Evolutionary conservation across 64 coral and sea anemone genomes (phyloP), one percentile per base, ranked within the genome.

Genomic region (Acropora yongei): DNA sequence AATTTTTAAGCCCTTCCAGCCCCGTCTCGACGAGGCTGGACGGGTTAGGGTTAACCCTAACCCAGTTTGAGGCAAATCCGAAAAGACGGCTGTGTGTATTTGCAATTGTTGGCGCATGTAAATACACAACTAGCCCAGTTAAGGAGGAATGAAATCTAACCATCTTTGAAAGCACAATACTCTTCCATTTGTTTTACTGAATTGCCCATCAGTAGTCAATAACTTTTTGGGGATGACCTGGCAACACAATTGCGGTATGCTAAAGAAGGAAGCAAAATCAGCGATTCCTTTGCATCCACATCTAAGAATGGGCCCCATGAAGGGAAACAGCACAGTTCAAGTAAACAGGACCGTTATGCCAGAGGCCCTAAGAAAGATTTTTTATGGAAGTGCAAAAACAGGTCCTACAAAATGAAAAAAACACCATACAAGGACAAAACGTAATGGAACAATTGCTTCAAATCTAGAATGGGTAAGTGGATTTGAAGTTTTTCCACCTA

Each of bases 181-280:
- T 75, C n/a, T 55, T 0, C 49, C 5, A 48, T 93, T 43, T 88
- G 76, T 30, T 74, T 76, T 18, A 55, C 87, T 8, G 77, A 73
- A 53, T 42, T 80, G 6, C 80, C 90, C 7, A 45, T 83, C 20
- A 9, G 80, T 3, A 73, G 78, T 12, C 41, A 53, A 5, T 74
- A 76, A 8, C 71, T 94, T 20, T 94, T 68, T 51, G 92, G 87
- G 39, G 67, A 80, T 14, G 86, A 89, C 50, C 69, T 94, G 8
- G 77, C 68, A 63, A 94, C 83, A 71, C 86, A 89, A 44, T 10
- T 94, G 2, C 44, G 69, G 41, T 78, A 89, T 46, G 72, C 86
- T 3, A 94, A 83, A 69, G 92, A 94, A 57, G 58, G 57, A 1
- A 80, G 49, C 63, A 77, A 47, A 45, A 89, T 94, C 13, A 47